Evolutionary conservation across 2,113 vertebrate species (phyloP).

Genomic region (Maccullochella peelii): DNA sequence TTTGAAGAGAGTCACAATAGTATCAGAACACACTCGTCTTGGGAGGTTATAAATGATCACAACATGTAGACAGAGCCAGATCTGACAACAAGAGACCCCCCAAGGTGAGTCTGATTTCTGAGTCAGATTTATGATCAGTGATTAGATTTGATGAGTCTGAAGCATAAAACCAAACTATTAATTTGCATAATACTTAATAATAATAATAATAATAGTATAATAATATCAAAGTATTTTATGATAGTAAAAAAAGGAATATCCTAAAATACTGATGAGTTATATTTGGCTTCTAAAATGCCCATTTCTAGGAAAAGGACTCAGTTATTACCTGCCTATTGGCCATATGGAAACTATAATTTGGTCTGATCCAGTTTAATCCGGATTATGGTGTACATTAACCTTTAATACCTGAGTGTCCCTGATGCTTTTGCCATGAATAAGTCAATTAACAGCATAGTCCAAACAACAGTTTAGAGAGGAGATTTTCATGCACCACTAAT

Average conservation of each 20-base stretch:
- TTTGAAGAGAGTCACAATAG: conserved; percentile 44
- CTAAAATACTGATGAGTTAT: neutral
- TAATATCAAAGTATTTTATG: neutral
- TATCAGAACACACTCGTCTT: conserved; percentile 43
- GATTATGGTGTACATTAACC: conserved; percentile 44
- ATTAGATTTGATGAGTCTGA: conserved; percentile 15
- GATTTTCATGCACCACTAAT: neutral
- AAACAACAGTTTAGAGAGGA: neutral
- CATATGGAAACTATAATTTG: conserved; percentile 39
- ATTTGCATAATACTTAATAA: conserved; percentile 22
- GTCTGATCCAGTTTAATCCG: conserved; percentile 34
- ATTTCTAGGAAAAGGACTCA: neutral
- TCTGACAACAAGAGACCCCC: conserved; percentile 24
- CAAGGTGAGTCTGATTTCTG: conserved; percentile 29
- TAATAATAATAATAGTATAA: no score
- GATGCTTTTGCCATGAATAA: conserved; percentile 25
- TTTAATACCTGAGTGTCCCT: conserved; percentile 27
- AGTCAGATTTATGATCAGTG: conserved; percentile 9
- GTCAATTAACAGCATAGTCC: conserved; percentile 19
- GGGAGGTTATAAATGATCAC: conserved; percentile 30
- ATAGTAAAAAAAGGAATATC: neutral
- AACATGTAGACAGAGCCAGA: conserved; percentile 15
- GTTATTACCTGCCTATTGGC: conserved; percentile 20
- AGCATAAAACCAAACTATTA: conserved; percentile 11
- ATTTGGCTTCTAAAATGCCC: conserved; percentile 9